Percentiles rank a stretch among this genome's conserved stretches.
Evolutionary conservation across 2,888 invertebrate genomes (phyloP).

Genomic region (Acanthopleura granulata): DNA sequence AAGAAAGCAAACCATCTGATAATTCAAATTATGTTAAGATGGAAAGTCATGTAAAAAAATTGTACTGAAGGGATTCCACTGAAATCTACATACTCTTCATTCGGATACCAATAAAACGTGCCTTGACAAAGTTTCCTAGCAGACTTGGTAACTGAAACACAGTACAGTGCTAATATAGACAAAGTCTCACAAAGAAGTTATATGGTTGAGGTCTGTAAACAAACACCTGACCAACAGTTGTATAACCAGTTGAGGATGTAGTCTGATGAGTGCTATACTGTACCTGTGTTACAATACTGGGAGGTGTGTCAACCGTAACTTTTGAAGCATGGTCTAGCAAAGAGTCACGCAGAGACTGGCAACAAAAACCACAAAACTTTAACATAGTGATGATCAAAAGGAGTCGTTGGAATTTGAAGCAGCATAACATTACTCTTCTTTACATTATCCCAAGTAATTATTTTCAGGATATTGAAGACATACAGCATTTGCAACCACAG

Average conservation of each 20-base stretch:
- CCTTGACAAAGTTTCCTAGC: no score
- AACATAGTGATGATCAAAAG: no score
- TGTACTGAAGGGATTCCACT: not conserved
- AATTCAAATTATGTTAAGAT: not conserved
- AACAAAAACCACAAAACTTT: no score
- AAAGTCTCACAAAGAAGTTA: no score
- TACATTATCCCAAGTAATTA: no score
- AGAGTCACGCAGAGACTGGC: conserved; percentile 86
- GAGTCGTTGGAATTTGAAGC: no score
- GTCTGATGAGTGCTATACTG: not conserved
- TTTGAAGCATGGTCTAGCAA: conserved; percentile 80
- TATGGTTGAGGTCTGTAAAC: no score
- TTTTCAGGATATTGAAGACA: no score
- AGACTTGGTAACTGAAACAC: not conserved
- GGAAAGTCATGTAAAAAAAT: not conserved
- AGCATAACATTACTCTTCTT: no score
- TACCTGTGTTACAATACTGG: conserved; percentile 84
- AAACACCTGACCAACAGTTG: conserved; percentile 69
- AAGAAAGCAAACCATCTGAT: not conserved
- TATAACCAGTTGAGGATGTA: not conserved
- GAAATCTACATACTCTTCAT: no score
- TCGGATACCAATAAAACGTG: no score
- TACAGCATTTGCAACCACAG: no score
- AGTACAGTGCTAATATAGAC: not conserved
- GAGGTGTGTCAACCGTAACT: conserved; percentile 76